Evolutionary conservation across 30 jellyfish, hydroid and myxozoan species (phyloP), one percentile per base, ranked within the genome.

Genomic region (Aurelia aurita complex sp. Pacific): DNA sequence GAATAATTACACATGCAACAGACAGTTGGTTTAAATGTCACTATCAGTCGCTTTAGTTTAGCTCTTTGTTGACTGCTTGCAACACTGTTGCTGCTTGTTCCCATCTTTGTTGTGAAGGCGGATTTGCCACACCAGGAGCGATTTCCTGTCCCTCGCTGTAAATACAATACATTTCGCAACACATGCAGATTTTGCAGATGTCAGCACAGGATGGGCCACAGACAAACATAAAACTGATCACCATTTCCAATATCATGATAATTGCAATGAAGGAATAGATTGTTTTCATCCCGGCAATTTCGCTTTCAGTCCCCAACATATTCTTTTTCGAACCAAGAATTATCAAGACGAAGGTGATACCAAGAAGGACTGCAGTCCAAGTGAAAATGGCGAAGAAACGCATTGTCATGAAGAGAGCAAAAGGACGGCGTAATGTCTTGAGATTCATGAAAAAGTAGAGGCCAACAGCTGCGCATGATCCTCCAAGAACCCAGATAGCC

Each of bases 101-200:
- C 88, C 88, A 79, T 15, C 34, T 64, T 43, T 79, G 79, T 64
- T 79, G 88, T 17, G 88, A 79, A 79, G 88, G 88, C 8, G 88
- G 88, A 64, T 79, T 79, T 29, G 88, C 77, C 10, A 62, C 71
- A n/a, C 88, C 88, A 5, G 88, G 88, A 1, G 88, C 79, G 36
- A 79, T 43, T 64, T 67, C 88, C 34, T 79, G 69, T 38, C 88
- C 79, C 35, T 79, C 54, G 3, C 57, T 6, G 71, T 79, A 79
- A 0, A 79, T 79, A 34, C 88, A 79, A 54, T 66, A 79, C 17
- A 53, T 32, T 62, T 69, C 79, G 69, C 79, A 79, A 52, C 88
- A 79, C 43, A 62, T 64, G 46, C 85, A 75, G 42, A 57, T 9
- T 6, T 75, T 55, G 43, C 85, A 75, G 35, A 32, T 14, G n/a